phyloP scores from a whole-genome alignment of 2,888 invertebrate genomes.

The Charanyca ferruginea region DNA sequence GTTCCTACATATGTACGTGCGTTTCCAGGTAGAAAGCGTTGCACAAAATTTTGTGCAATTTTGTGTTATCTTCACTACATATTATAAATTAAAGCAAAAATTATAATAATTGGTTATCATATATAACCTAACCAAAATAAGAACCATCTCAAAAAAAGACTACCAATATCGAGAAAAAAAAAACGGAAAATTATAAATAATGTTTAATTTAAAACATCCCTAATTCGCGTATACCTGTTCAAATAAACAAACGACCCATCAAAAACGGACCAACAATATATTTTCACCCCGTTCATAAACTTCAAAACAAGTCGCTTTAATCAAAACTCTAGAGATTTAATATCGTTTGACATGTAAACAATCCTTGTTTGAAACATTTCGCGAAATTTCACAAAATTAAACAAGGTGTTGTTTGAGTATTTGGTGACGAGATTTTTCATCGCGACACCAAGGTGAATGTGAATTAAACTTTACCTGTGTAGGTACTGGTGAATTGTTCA shows the following conservation, averaged over 20 bases:
- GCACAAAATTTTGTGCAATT: no score
- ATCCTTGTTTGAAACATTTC: slow-evolving; percentile 32
- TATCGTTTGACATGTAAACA: slow-evolving; percentile 49
- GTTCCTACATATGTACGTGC: no score
- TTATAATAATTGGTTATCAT: no score
- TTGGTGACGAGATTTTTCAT: slow-evolving; percentile 27
- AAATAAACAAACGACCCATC: slow-evolving; percentile 14
- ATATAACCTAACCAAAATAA: no score
- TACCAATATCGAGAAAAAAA: background rate
- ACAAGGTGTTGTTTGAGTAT: slow-evolving; percentile 54
- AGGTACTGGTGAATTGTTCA: background rate
- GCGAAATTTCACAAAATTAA: slow-evolving; percentile 38
- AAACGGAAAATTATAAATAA: background rate
- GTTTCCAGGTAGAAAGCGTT: no score
- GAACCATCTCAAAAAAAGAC: background rate
- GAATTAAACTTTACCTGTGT: slow-evolving; percentile 34
- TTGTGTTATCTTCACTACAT: no score
- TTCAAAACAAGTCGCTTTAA: slow-evolving; percentile 42
- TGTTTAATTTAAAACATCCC: background rate
- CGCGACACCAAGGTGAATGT: slow-evolving; percentile 18
- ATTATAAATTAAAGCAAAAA: no score
- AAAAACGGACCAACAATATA: slow-evolving; percentile 18
- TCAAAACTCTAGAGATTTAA: slow-evolving; percentile 57
- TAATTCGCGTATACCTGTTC: background rate
- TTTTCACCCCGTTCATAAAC: slow-evolving; percentile 22